Evolutionary conservation across 1,140 invertebrate species (phyloP), one percentile per base, ranked within the genome.

Genomic region (Chrysomallon squamiferum): DNA sequence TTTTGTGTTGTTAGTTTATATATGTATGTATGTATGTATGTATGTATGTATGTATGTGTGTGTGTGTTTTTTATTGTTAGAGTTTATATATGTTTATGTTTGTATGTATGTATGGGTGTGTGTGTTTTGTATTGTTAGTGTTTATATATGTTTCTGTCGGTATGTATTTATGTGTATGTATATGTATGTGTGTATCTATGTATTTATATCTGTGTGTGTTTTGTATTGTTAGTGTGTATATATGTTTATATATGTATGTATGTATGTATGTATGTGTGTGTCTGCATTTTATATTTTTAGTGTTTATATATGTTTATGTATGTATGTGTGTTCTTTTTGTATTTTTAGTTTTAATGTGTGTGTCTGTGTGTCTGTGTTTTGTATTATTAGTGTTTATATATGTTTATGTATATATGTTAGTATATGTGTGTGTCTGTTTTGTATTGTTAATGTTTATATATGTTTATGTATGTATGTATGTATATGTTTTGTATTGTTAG

Each of bases 1-100:
- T 38, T 5, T 38, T 5, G 5, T 5, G 5, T 5, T 38, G 35
- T 38, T 5, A 38, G 35, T 61, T 7, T 61, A 38, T 22, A 43
- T 60, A 35, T 60, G 41, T 60, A n/a, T 60, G 41, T 60, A 38
- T 60, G 41, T 43, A 38, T 60, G 41, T 60, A 38, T 43, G 43
- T 45, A 38, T n/a, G 43, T 29, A 38, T 22, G 43, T 4, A 38
- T 4, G 25, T 60, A 35, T 29, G 25, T 60, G 59, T 45, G 43
- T 47, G 43, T 45, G 22, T 38, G 58, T 59, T n/a, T 59, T 5
- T 60, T n/a, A 20, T 5, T 60, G 41, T 60, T 5, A 20, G 41
- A 38, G 38, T 60, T 5, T 38, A 15, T 60, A 13, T 35, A 15
- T 60, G n/a, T 60, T 3, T 60, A 52, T 52, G 50, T 22, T 11